A percentile compares a stretch with the other conserved stretches of the same genome.
phyloP scores from a whole-genome alignment of 2,113 vertebrate species.

The Brachyistius frenatus region DNA sequence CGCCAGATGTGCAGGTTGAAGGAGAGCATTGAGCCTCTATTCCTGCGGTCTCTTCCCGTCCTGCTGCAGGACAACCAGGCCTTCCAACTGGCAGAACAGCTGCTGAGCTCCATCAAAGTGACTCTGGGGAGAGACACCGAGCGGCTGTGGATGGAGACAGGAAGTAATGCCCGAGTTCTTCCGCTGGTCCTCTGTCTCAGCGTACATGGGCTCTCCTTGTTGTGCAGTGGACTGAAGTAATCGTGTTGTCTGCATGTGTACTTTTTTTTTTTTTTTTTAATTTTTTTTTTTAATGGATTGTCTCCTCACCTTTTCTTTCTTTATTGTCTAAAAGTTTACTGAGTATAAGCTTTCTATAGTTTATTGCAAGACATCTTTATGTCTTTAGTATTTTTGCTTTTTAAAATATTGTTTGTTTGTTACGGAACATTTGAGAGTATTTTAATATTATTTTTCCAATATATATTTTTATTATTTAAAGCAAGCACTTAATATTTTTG shows the following conservation, averaged over 20 bases:
- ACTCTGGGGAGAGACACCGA: conserved; percentile 78
- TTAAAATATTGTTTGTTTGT: neutral
- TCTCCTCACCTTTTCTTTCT: conserved; percentile 32
- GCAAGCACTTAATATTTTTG: conserved; percentile 27
- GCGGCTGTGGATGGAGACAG: conserved; percentile 74
- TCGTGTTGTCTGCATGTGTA: neutral
- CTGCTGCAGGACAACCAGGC: conserved; percentile 77
- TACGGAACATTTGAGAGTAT: neutral
- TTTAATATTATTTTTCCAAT: neutral
- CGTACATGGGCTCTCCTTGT: conserved; percentile 82
- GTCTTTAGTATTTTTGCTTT: neutral
- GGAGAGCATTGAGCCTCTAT: conserved; percentile 57
- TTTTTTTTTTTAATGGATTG: neutral
- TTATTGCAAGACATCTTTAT: neutral
- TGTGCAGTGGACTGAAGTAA: conserved; percentile 61
- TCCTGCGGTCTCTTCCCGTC: conserved; percentile 73
- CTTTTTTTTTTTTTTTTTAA: neutral
- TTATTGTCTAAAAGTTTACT: conserved; percentile 23
- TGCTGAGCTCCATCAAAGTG: conserved; percentile 83
- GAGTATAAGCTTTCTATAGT: neutral
- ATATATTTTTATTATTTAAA: conserved; percentile 30
- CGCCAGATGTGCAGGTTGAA: conserved; percentile 81
- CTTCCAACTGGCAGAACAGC: conserved; percentile 79
- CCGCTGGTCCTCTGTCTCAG: conserved; percentile 85
- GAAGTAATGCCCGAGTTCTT: conserved; percentile 46